Base-by-base conservation (phyloP, 2,113 vertebrate species). In the Penelope pileata region DNA sequence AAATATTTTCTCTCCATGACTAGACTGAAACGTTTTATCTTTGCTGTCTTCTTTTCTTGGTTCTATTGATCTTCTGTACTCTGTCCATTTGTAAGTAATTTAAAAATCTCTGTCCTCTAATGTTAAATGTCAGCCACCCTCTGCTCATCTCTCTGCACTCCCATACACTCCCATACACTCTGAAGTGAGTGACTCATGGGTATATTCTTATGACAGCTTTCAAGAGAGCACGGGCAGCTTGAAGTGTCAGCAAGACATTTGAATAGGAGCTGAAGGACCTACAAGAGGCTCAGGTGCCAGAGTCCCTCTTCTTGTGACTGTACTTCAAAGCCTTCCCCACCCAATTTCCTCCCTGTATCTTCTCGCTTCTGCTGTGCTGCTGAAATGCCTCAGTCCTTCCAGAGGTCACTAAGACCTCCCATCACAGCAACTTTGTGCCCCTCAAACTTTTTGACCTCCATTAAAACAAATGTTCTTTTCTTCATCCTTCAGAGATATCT, bases 141-240 rank as follows among this genome's bases (percentile, higher is more conserved):
- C 40, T 51, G 51, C 53, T 91, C 29, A 30, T 59, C 24, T 69
- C n/a, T 75, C 48, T 72, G 7, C 29, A 43, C 15, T 54, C 32
- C 38, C 26, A 45, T 12, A 36, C 29, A 43, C 15, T 54, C 32
- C 38, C 26, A 45, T 12, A 36, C 30, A 8, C 30, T 34, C n/a
- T 79, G 66, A 78, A 96, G 43, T 53, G 64, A 75, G n/a, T 93
- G 83, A 93, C 47, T 86, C 74, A 81, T 13, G 36, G 12, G 21
- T 60, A 34, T 53, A 29, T 56, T 84, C 62, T 83, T 23, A 36
- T 16, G 59, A 34, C 11, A 85, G 16, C 23, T 91, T 83, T 80
- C 32, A 67, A 67, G 72, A 16, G 30, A 81, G 30, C 53, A 77
- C 30, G 53, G 63, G 62, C 23, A 87, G 45, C 26, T 36, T 45